Evolutionary conservation across 2,888 invertebrate genomes (phyloP).

Genomic region (Protodeltote pygarga): DNA sequence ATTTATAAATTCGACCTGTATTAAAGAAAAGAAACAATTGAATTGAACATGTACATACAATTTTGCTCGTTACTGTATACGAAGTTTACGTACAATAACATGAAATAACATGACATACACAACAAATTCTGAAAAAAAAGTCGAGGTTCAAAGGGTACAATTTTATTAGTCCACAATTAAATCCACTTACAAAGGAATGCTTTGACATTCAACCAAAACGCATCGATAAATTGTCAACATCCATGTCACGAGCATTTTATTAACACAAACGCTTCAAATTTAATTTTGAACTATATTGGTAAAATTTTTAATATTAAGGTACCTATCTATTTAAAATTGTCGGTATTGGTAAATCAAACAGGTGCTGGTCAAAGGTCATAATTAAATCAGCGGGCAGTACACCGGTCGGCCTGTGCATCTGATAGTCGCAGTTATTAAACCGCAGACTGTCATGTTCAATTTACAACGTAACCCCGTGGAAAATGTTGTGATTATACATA

Average conservation of each 20-base stretch:
- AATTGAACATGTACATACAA: too few relatives aligned
- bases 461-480: constrained; percentile 62
- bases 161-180: constrained; percentile 4
- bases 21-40: too few relatives aligned
- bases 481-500: constrained; percentile 50
- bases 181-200: constrained; percentile 2
- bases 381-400: constrained; percentile 70
- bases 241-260: neutral
- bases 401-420: constrained; percentile 61
- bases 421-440: constrained; percentile 72
- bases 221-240: constrained; percentile 1
- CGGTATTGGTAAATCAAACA: constrained; percentile 56
- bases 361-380: constrained; percentile 64
- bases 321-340: constrained; percentile 39
- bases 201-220: neutral
- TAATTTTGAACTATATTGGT: neutral
- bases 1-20: too few relatives aligned
- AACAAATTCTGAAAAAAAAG: too few relatives aligned
- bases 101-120: too few relatives aligned
- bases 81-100: too few relatives aligned
- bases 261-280: constrained; percentile 29
- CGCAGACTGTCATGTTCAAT: constrained; percentile 72
- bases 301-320: neutral
- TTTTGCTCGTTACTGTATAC: too few relatives aligned
- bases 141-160: too few relatives aligned